phyloP scores from a whole-genome alignment of 37 sponge, comb jelly and placozoan genomes.

The Mnemiopsis leidyi region DNA sequence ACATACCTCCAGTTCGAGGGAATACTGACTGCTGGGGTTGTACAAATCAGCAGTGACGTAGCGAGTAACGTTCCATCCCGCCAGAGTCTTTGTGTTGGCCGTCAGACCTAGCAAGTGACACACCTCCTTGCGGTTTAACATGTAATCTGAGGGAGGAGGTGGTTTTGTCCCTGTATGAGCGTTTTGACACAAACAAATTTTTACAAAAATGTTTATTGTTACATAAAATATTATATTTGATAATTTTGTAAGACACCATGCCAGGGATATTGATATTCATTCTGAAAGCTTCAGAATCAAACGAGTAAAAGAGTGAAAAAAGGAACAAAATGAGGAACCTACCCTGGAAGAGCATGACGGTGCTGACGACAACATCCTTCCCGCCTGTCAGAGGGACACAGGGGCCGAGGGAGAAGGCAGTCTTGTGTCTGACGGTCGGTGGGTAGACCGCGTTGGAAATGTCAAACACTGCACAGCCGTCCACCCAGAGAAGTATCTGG shows the following conservation, averaged over 20 bases:
- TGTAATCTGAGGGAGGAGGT: slow-evolving; percentile 24
- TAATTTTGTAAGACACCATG: too few relatives aligned
- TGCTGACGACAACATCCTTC: background rate
- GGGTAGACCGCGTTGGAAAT: slow-evolving; percentile 62
- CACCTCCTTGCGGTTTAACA: slow-evolving; percentile 59
- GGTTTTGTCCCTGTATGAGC: too few relatives aligned
- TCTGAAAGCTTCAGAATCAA: too few relatives aligned
- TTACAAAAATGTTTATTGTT: too few relatives aligned
- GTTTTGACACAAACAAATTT: too few relatives aligned
- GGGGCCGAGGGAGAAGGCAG: background rate
- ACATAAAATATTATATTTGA: too few relatives aligned
- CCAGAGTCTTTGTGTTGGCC: slow-evolving; percentile 34
- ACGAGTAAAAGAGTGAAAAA: too few relatives aligned
- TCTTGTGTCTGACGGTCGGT: slow-evolving; percentile 41
- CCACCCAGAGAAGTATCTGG: slow-evolving; percentile 57
- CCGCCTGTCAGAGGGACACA: background rate
- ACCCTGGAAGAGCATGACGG: slow-evolving; percentile 65
- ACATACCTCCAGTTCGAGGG: slow-evolving; percentile 48
- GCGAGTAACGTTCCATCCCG: slow-evolving; percentile 56
- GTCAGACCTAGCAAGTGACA: slow-evolving; percentile 39
- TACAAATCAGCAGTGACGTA: slow-evolving; percentile 55
- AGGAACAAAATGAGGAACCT: too few relatives aligned
- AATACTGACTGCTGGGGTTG: slow-evolving; percentile 49
- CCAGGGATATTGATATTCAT: too few relatives aligned
- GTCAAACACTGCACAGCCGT: slow-evolving; percentile 64